phyloP scores from a whole-genome alignment of 2,113 vertebrate genomes.

The Polypterus bichir region DNA sequence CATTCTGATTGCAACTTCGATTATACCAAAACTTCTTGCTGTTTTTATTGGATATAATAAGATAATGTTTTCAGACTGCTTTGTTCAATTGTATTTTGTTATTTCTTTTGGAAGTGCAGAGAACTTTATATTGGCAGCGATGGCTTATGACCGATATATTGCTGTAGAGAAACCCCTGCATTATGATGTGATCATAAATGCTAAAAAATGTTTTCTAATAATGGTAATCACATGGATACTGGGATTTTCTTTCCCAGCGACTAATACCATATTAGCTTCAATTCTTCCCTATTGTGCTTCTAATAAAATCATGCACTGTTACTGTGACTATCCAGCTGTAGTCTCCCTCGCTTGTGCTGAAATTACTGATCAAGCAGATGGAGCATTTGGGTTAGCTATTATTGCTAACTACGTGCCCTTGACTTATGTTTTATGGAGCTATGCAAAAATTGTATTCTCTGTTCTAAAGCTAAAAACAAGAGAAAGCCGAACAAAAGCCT shows the following conservation, averaged over 20 bases:
- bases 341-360: too few species aligned
- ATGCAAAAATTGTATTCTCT: too few species aligned
- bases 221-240: background rate
- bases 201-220: background rate
- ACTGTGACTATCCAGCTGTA: too few species aligned
- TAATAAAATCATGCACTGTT: too few species aligned
- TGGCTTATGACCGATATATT: slow-evolving; percentile 22
- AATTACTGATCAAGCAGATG: too few species aligned
- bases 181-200: slow-evolving; percentile 18
- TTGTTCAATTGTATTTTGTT: slow-evolving; percentile 21
- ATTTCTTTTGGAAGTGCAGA: slow-evolving; percentile 21
- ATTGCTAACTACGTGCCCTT: too few species aligned
- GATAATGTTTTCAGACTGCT: slow-evolving; percentile 13
- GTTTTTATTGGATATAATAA: slow-evolving; percentile 16
- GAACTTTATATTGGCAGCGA: slow-evolving; percentile 19
- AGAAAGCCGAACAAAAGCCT: too few species aligned
- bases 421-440: too few species aligned
- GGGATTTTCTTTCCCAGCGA: background rate
- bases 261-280: too few species aligned
- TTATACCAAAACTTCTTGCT: slow-evolving; percentile 22
- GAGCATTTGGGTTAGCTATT: too few species aligned
- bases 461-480: too few species aligned
- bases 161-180: slow-evolving; percentile 19
- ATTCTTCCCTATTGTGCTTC: too few species aligned
- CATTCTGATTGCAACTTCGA: slow-evolving; percentile 20